Evolutionary conservation across 2,888 invertebrate species (phyloP).

Genomic region (Chrysomela aeneicollis): DNA sequence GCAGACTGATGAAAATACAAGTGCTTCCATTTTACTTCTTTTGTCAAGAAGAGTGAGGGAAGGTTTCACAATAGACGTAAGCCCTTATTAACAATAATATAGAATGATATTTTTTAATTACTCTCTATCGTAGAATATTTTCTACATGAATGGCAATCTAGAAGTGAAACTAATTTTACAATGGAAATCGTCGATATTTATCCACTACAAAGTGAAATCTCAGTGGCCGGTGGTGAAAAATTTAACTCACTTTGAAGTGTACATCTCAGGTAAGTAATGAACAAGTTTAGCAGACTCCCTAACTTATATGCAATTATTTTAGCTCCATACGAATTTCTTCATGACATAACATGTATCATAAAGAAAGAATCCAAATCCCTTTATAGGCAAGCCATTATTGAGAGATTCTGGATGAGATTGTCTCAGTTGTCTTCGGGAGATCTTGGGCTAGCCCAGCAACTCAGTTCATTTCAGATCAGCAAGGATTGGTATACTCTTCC

Average conservation of each 20-base stretch:
- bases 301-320: conserved; percentile 37
- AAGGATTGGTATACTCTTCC: conserved; percentile 72
- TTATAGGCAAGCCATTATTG: conserved; percentile 72
- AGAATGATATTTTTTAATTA: neutral
- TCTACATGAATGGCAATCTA: conserved; percentile 64
- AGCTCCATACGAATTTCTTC: conserved; percentile 77
- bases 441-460: conserved; percentile 70
- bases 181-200: conserved; percentile 76
- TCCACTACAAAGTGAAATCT: conserved; percentile 71
- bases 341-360: conserved; percentile 73
- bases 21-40: conserved; percentile 69
- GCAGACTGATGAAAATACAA: conserved; percentile 71
- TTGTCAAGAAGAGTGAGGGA: conserved; percentile 78
- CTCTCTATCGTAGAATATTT: conserved; percentile 61
- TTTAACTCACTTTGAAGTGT: conserved; percentile 57
- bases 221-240: conserved; percentile 67
- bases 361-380: conserved; percentile 71
- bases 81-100: neutral
- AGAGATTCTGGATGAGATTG: conserved; percentile 71
- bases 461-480: conserved; percentile 71
- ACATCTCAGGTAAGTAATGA: conserved; percentile 54
- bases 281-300: neutral
- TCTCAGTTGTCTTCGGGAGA: conserved; percentile 73
- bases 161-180: conserved; percentile 73
- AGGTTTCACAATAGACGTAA: conserved; percentile 74